Evolutionary conservation across 2,888 invertebrate genomes (phyloP).

Genomic region (Drosophila kambysellisi): DNA sequence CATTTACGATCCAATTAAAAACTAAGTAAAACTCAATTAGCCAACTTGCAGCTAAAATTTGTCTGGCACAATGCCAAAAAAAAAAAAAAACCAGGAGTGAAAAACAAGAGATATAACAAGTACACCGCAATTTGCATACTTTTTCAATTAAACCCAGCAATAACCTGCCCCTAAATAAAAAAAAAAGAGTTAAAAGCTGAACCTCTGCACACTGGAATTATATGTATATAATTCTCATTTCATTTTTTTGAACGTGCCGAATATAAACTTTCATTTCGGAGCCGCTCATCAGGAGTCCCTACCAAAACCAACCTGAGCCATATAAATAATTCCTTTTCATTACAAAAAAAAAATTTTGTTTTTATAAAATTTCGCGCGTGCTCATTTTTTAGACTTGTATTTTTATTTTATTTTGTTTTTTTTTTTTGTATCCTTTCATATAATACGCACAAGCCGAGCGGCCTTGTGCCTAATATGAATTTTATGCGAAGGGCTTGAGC

Average conservation of each 20-base stretch:
- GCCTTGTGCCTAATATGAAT: constrained; percentile 78
- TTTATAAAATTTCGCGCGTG: constrained; percentile 59
- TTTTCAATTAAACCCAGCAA: constrained; percentile 46
- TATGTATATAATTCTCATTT: constrained; percentile 31
- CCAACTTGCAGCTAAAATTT: constrained; percentile 27
- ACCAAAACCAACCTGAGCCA: constrained; percentile 48
- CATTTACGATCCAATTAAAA: constrained; percentile 51
- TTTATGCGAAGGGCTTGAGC: constrained; percentile 65
- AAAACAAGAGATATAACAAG: constrained; percentile 12
- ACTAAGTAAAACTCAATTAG: constrained; percentile 50
- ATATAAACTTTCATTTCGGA: constrained; percentile 55
- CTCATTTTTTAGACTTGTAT: constrained; percentile 40
- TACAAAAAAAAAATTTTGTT: constrained; percentile 39
- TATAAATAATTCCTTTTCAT: constrained; percentile 77
- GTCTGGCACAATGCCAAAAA: constrained; percentile 9
- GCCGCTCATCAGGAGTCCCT: constrained; percentile 20
- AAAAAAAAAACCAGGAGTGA: constrained; percentile 3
- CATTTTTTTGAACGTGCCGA: constrained; percentile 20
- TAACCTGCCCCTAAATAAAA: constrained; percentile 18
- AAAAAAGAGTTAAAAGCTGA: constrained; percentile 25
- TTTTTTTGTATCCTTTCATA: constrained; percentile 53
- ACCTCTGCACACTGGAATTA: constrained; percentile 27
- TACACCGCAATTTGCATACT: constrained; percentile 43
- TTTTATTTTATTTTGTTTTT: constrained; percentile 48
- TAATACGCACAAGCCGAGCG: constrained; percentile 43